phyloP scores from a whole-genome alignment of 2,888 invertebrate species.

The Clostera curtula region DNA sequence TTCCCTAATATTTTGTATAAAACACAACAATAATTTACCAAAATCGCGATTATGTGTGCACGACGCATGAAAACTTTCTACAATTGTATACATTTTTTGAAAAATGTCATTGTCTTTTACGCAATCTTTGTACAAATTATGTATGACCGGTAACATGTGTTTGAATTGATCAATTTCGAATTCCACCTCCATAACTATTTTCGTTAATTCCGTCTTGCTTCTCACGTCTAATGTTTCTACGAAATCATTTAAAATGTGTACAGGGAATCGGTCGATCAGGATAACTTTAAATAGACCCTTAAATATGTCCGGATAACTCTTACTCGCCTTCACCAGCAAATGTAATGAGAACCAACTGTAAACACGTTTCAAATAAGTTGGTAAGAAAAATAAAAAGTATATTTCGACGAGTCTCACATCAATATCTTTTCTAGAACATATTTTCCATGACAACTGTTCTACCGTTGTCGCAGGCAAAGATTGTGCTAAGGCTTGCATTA shows the following conservation, averaged over 20 bases:
- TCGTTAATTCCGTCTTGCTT: conserved; percentile 4
- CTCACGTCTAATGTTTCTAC: conserved; percentile 5
- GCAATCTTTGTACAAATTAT: conserved; percentile 9
- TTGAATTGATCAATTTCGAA: conserved; percentile 3
- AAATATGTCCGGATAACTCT: conserved; percentile 7
- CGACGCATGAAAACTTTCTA: background rate
- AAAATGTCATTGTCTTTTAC: conserved; percentile 2
- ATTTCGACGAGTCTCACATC: conserved; percentile 7
- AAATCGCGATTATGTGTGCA: conserved; percentile 8
- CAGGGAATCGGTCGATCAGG: conserved; percentile 3
- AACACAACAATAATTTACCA: conserved; percentile 7
- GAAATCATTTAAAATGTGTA: conserved; percentile 10
- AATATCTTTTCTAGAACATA: conserved; percentile 6
- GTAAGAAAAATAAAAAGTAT: conserved; percentile 8
- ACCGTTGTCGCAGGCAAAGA: conserved; percentile 5
- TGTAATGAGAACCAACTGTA: conserved; percentile 14
- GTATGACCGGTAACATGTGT: conserved; percentile 3
- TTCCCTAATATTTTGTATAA: conserved; percentile 9
- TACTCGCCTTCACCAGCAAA: conserved; percentile 12
- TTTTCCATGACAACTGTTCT: conserved; percentile 4
- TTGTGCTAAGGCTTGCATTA: conserved; percentile 8
- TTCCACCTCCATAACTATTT: conserved; percentile 1
- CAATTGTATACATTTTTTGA: conserved; percentile 2
- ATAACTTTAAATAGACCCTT: conserved; percentile 1
- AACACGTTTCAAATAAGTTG: conserved; percentile 3